phyloP scores from a whole-genome alignment of 2,797 vertebrate species.

The Scyliorhinus canicula region DNA sequence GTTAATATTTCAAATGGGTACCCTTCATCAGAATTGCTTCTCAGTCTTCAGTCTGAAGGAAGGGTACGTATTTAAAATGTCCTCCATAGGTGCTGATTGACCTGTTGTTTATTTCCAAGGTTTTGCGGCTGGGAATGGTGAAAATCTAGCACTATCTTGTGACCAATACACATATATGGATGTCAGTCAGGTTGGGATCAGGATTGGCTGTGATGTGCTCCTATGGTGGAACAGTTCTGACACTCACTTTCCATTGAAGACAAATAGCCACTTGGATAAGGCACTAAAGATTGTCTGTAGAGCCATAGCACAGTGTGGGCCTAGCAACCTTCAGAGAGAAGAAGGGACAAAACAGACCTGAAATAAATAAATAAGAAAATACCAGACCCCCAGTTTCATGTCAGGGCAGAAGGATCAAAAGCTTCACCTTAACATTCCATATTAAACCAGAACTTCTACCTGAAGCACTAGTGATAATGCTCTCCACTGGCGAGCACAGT shows the following conservation, averaged over 20 bases:
- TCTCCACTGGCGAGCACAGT: not conserved
- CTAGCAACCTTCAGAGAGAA: not conserved
- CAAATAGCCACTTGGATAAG: not conserved
- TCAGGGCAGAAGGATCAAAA: not conserved
- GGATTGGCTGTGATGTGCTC: not conserved
- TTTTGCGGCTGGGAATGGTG: not conserved
- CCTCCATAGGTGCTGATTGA: not conserved
- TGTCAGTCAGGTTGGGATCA: not conserved
- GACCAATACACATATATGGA: not conserved
- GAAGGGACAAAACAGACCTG: not conserved
- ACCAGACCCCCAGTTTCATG: not conserved
- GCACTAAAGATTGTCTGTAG: not conserved
- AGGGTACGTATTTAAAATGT: too few relatives aligned
- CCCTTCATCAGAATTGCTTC: not conserved
- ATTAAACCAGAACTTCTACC: not conserved
- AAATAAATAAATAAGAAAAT: not conserved
- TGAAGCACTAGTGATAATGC: not conserved
- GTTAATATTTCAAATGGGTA: not conserved
- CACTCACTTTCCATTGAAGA: not conserved
- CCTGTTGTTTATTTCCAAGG: too few relatives aligned
- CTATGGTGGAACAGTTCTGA: not conserved
- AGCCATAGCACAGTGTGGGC: too few relatives aligned
- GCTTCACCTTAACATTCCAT: not conserved
- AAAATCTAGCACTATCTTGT: not conserved
- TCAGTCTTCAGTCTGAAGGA: not conserved